Evolutionary conservation across 2,113 vertebrate genomes (phyloP).

Genomic region (Paralichthys olivaceus): DNA sequence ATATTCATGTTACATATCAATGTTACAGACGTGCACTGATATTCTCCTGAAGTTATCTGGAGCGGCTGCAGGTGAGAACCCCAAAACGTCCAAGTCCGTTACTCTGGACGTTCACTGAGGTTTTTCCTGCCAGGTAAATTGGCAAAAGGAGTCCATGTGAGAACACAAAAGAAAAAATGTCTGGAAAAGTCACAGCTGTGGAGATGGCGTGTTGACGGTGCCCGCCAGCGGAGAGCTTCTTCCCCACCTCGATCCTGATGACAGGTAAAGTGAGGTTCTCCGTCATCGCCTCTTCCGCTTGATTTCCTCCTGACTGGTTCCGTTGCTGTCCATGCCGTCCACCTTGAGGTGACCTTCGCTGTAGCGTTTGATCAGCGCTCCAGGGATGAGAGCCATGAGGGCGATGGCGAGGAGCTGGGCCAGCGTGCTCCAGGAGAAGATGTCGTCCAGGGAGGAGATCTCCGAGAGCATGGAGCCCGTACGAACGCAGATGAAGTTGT

Average conservation of each 20-base stretch:
- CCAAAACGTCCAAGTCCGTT: too few relatives aligned
- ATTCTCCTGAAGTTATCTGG: too few relatives aligned
- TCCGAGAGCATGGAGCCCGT: constrained; percentile 94
- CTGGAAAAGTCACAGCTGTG: too few relatives aligned
- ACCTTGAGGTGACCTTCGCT: constrained; percentile 83
- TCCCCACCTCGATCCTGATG: too few relatives aligned
- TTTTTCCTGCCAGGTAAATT: too few relatives aligned
- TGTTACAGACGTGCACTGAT: too few relatives aligned
- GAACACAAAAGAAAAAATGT: too few relatives aligned
- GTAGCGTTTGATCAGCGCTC: constrained; percentile 90
- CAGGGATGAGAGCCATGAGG: constrained; percentile 89
- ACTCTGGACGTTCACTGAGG: too few relatives aligned
- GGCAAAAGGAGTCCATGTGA: too few relatives aligned
- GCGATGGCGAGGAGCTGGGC: constrained; percentile 92
- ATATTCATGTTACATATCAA: too few relatives aligned
- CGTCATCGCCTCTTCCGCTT: constrained; percentile 78
- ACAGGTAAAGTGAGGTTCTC: not conserved
- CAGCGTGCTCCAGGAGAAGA: constrained; percentile 93
- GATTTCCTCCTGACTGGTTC: constrained; percentile 52
- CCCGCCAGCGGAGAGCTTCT: not conserved
- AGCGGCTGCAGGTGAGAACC: too few relatives aligned
- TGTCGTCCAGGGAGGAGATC: constrained; percentile 91
- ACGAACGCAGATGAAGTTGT: constrained; percentile 98
- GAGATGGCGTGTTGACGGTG: too few relatives aligned
- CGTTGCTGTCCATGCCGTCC: constrained; percentile 70